Evolutionary conservation across 2,113 vertebrate genomes (phyloP), one percentile per base, ranked within the genome.

Genomic region (Pontoporia blainvillei): DNA sequence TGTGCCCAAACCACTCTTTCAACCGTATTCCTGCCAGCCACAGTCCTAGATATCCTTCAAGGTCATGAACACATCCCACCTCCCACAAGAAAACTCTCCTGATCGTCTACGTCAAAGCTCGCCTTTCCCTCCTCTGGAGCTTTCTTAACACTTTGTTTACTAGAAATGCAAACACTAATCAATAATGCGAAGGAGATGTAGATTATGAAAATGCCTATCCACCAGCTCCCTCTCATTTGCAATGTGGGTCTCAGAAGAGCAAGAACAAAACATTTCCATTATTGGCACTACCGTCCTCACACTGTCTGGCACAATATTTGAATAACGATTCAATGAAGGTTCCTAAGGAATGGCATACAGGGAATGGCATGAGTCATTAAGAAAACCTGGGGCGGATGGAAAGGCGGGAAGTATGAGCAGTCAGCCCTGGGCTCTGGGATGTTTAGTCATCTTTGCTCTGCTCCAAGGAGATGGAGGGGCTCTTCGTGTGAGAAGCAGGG

Each of bases 261-360:
- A 71, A 76, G 11, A 57, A 94, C 8, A 73, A 67, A 66, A 14
- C 36, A 14, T 73, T 44, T n/a, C 64, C 25, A 39, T 90, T 61
- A 59, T 81, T 81, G 64, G 31, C 31, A 78, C 34, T 72, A 69
- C n/a, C 49, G 31, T 44, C 59, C 36, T 79, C 52, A 29, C 49
- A 61, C 49, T 54, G 23, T 64, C 82, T 93, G 61, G 41, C n/a
- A 91, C 89, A 88, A 23, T 91, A 86, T 91, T 94, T 97, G 52
- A 85, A 25, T 46, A 46, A 46, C 9, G n/a, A 3, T 15, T 64
- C 59, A 57, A 5, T 5, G 81, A 85, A 92, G 34, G 9, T 85
- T 34, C 41, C 31, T 34, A 90, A 67, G 49, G 64, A 86, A n/a
- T 15, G 18, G 54, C 27, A 29, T 29, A 84, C 13, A 23, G n/a